Conservation (phyloP, 2,113 vertebrate genomes). For the Rhagologus leucostigma region DNA sequence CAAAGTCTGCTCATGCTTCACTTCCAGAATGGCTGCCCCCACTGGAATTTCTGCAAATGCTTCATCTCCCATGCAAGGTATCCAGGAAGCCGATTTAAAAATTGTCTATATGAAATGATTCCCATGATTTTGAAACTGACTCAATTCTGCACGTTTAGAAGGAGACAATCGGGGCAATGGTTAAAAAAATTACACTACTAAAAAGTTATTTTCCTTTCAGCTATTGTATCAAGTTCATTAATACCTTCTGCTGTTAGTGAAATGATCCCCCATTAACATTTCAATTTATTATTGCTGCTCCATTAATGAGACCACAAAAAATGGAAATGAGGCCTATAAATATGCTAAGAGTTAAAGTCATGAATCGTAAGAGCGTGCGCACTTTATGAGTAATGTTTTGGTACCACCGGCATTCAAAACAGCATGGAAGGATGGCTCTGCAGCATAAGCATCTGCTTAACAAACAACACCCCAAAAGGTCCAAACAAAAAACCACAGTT, state of each 20-base stretch:
- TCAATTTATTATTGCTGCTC: constrained; percentile 61
- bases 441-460: neutral
- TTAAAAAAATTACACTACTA: constrained; percentile 12
- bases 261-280: constrained; percentile 61
- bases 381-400: neutral
- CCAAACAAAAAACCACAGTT: neutral
- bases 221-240: constrained; percentile 42
- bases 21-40: neutral
- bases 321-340: constrained; percentile 68
- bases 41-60: neutral
- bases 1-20: neutral
- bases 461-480: neutral
- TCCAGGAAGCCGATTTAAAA: neutral
- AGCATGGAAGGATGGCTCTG: neutral
- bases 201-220: constrained; percentile 53
- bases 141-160: neutral
- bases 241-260: constrained; percentile 53
- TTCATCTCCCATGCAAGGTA: neutral
- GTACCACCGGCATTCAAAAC: neutral
- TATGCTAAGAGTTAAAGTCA: constrained; percentile 56
- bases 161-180: neutral
- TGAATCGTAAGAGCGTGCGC: neutral
- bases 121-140: neutral
- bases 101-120: neutral
- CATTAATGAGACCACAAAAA: constrained; percentile 65